Conservation (phyloP, 2,888 invertebrate genomes). For the Miltochrista miniata region DNA sequence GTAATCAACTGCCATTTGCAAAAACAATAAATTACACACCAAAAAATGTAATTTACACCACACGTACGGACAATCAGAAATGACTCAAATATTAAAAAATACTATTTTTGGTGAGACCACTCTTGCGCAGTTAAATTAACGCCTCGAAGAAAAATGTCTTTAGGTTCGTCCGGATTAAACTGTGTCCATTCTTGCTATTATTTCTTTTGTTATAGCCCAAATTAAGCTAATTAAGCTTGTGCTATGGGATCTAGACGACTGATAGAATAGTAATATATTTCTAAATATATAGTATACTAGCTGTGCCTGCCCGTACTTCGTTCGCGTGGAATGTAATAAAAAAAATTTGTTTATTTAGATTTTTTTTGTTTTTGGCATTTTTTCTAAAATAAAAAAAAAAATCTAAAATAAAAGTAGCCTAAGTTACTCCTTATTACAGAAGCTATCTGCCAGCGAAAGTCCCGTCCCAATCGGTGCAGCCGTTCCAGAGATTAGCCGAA, state of each 20-base stretch:
- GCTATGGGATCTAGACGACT: background rate
- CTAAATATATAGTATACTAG: no score
- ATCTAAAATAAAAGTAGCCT: no score
- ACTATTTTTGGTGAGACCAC: conserved; percentile 48
- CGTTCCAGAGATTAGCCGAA: no score
- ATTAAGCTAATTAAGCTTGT: no score
- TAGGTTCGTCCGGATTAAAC: background rate
- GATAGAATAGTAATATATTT: background rate
- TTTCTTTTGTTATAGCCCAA: background rate
- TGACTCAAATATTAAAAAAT: conserved; percentile 49
- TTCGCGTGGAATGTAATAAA: no score
- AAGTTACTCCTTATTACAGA: no score
- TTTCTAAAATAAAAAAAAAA: no score
- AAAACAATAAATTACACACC: conserved; percentile 42
- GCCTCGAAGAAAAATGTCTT: conserved; percentile 19
- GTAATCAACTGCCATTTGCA: conserved; percentile 10
- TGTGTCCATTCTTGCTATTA: background rate
- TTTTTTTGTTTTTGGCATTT: no score
- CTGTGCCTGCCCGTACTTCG: no score
- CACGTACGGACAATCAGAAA: conserved; percentile 37
- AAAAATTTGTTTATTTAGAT: no score
- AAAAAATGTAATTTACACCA: conserved; percentile 36
- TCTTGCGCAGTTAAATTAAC: conserved; percentile 34
- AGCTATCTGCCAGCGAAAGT: no score
- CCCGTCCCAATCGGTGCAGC: no score